Percentiles rank a stretch among this genome's conserved stretches.
phyloP scores from a whole-genome alignment of 2,888 invertebrate species.

The Trachelus stipa region DNA sequence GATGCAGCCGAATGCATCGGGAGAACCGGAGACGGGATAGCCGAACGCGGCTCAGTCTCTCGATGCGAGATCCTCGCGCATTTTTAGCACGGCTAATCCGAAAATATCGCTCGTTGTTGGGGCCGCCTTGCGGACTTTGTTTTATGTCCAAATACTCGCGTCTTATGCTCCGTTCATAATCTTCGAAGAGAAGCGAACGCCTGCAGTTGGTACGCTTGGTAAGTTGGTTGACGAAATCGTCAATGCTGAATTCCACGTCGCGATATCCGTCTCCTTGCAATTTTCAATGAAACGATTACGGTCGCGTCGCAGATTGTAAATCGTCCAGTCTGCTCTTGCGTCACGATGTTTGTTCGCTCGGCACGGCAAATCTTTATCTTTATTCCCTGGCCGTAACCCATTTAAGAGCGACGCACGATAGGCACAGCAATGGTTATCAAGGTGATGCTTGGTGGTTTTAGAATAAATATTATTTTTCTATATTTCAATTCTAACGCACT shows the following conservation, averaged over 20 bases:
- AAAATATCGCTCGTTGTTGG: constrained; percentile 38
- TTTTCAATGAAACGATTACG: not conserved
- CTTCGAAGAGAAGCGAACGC: not conserved
- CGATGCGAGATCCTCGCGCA: constrained; percentile 22
- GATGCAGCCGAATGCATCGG: constrained; percentile 18
- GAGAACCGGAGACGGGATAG: not conserved
- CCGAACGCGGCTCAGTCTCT: not conserved
- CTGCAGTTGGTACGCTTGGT: not conserved
- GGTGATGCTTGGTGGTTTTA: not conserved
- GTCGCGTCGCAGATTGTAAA: not conserved
- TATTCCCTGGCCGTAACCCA: not conserved
- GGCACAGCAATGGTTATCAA: not conserved
- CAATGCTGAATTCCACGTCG: not conserved
- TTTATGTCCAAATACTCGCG: not conserved
- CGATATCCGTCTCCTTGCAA: not conserved
- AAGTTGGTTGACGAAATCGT: not conserved
- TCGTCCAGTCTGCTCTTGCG: not conserved
- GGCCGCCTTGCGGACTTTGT: constrained; percentile 1
- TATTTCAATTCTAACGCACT: too few species aligned
- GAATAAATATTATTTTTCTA: too few species aligned
- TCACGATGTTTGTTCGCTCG: not conserved
- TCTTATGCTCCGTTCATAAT: not conserved
- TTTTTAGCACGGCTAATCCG: constrained; percentile 42
- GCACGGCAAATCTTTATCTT: not conserved
- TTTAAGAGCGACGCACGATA: not conserved